phyloP scores from a whole-genome alignment of 2,888 invertebrate species.

The Sarcophaga caerulescens region DNA sequence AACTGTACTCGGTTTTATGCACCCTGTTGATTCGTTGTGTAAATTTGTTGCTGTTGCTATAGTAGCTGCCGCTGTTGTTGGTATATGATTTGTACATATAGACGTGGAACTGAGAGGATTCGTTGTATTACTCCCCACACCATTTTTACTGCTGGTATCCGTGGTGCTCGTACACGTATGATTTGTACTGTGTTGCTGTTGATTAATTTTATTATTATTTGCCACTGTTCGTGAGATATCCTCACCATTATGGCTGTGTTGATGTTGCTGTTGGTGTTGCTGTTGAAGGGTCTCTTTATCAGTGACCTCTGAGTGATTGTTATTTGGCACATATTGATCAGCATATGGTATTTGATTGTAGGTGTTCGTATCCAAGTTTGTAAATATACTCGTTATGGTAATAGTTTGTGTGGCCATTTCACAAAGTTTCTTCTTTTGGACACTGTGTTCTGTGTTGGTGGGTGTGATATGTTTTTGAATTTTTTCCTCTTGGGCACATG shows the following conservation, averaged over 20 bases:
- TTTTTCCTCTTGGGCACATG: conserved; percentile 86
- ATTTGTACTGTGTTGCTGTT: conserved; percentile 73
- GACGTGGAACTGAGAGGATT: conserved; percentile 65
- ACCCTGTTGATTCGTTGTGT: conserved; percentile 60
- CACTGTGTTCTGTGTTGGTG: conserved; percentile 73
- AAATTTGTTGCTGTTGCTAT: conserved; percentile 58
- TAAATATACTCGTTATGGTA: conserved; percentile 79
- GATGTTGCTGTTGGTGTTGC: conserved; percentile 67
- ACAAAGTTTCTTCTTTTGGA: conserved; percentile 78
- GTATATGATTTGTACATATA: conserved; percentile 66
- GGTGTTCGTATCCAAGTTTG: conserved; percentile 76
- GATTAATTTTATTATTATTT: conserved; percentile 81
- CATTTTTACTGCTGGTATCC: conserved; percentile 28
- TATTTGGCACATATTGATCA: conserved; percentile 81
- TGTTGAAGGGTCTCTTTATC: conserved; percentile 65
- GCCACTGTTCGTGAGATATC: conserved; percentile 73
- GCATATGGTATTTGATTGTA: conserved; percentile 79
- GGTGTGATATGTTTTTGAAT: conserved; percentile 85
- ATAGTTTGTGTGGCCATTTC: conserved; percentile 81
- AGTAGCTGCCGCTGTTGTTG: conserved; percentile 52
- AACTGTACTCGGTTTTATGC: conserved; percentile 52
- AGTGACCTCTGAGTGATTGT: conserved; percentile 67
- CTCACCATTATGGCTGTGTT: conserved; percentile 1
- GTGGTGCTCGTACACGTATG: conserved; percentile 24
- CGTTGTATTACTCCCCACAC: conserved; percentile 64